A percentile compares a stretch with the other conserved stretches of the same genome.
Conservation (phyloP, 2,113 vertebrate genomes). For the Leptodactylus fuscus region DNA sequence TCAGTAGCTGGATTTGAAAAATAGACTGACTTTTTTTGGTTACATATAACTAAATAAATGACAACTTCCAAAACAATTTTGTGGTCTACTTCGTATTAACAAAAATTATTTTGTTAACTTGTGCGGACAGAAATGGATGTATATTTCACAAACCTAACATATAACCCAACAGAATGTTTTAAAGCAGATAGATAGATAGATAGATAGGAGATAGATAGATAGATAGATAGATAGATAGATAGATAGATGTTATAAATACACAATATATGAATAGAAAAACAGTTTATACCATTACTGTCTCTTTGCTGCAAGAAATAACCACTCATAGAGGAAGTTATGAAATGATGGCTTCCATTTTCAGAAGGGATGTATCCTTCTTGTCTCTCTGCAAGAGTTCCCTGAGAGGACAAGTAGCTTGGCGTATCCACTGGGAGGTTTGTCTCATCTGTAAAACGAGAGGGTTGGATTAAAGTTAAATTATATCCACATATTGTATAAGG, state of each 20-base stretch:
- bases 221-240: no score
- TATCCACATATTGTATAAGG: no score
- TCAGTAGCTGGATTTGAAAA: neutral
- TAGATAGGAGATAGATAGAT: no score
- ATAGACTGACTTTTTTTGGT: neutral
- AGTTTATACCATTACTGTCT: conserved; percentile 78
- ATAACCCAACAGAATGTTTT: neutral
- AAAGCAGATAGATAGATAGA: no score
- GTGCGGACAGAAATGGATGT: neutral
- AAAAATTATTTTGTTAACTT: neutral
- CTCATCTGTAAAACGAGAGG: conserved; percentile 80
- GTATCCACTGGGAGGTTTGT: conserved; percentile 95
- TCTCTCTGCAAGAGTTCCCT: conserved; percentile 91
- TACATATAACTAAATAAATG: neutral
- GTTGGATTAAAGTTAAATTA: neutral
- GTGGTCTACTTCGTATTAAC: no score
- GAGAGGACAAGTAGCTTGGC: conserved; percentile 94
- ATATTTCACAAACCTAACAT: neutral
- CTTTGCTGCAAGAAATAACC: conserved; percentile 88
- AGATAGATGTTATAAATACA: no score
- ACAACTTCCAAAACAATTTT: no score
- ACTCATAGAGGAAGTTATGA: conserved; percentile 80
- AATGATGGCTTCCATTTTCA: conserved; percentile 91
- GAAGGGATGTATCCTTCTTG: conserved; percentile 92
- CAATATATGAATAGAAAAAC: no score